A percentile compares a stretch with the other conserved stretches of the same genome.
These are phyloP conservation scores for Fragum sueziense DNA, from an alignment of 2,888 invertebrate species.

Conservation along the genomic window DNA sequence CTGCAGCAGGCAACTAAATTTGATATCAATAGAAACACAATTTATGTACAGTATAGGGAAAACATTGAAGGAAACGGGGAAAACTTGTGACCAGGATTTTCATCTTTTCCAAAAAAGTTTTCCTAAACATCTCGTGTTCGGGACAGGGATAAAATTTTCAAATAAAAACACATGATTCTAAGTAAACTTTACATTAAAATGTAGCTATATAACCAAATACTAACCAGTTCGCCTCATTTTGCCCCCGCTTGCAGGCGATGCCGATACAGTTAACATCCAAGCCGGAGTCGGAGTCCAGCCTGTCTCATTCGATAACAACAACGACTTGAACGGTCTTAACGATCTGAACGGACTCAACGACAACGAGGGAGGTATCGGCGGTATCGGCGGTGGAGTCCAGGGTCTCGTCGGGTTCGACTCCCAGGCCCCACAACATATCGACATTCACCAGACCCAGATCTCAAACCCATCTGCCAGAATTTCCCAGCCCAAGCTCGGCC, in stretches of 20 bases:
- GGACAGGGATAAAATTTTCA: too few species aligned
- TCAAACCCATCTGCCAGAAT: background rate
- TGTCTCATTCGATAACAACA: background rate
- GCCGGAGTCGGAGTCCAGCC: background rate
- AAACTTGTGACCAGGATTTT: too few species aligned
- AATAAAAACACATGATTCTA: too few species aligned
- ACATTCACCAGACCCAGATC: background rate
- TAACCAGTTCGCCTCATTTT: background rate
- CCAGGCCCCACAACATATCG: background rate
- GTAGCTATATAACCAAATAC: background rate
- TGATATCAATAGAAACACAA: too few species aligned
- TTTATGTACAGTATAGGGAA: too few species aligned
- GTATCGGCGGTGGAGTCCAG: slow-evolving; percentile 10
- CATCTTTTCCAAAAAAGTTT: too few species aligned
- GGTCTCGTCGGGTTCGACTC: slow-evolving; percentile 3
- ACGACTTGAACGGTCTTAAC: slow-evolving; percentile 9
- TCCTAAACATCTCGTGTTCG: too few species aligned
- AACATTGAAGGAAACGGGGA: too few species aligned
- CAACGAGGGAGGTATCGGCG: background rate
- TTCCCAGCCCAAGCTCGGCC: slow-evolving; percentile 9
- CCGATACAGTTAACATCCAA: slow-evolving; percentile 35
- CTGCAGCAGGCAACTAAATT: too few species aligned
- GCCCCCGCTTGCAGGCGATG: slow-evolving; percentile 42
- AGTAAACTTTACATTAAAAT: too few species aligned
- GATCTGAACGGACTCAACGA: background rate